Evolutionary conservation across 2,888 invertebrate genomes (phyloP).

Genomic region (Prenolepis imparis): DNA sequence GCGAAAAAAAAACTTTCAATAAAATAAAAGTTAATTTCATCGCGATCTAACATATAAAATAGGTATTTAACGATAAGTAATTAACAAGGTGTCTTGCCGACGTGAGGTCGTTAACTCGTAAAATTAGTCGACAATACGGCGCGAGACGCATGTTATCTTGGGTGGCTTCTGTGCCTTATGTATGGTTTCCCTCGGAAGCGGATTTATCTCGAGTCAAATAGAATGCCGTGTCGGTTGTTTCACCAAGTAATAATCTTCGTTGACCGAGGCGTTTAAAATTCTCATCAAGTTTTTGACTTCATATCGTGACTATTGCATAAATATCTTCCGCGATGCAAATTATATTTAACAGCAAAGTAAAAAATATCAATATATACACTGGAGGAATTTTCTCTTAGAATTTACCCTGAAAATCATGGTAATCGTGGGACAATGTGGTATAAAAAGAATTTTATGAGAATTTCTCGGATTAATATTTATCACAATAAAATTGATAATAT

Average conservation of each 20-base stretch:
- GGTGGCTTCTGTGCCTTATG: constrained; percentile 66
- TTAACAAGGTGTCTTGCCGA: constrained; percentile 27
- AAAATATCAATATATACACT: not conserved
- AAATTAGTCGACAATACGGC: constrained; percentile 32
- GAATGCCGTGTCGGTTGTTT: constrained; percentile 26
- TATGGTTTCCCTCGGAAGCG: constrained; percentile 69
- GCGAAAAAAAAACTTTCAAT: not conserved
- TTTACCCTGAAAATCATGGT: too few species aligned
- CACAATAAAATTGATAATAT: too few species aligned
- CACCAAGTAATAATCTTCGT: constrained; percentile 57
- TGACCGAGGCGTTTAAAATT: constrained; percentile 27
- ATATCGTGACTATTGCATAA: not conserved
- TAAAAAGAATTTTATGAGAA: too few species aligned
- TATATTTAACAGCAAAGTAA: not conserved
- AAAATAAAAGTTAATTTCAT: not conserved
- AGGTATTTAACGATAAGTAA: constrained; percentile 1
- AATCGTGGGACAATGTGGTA: too few species aligned
- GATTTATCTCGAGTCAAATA: constrained; percentile 58
- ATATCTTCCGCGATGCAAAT: not conserved
- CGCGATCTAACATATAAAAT: not conserved
- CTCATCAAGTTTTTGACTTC: constrained; percentile 30
- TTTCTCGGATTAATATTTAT: too few species aligned
- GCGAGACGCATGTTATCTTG: constrained; percentile 23
- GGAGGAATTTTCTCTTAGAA: too few species aligned
- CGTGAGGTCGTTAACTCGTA: constrained; percentile 22